Evolutionary conservation across 2,888 invertebrate species (phyloP), one percentile per base, ranked within the genome.

Genomic region (Melanargia galathea): DNA sequence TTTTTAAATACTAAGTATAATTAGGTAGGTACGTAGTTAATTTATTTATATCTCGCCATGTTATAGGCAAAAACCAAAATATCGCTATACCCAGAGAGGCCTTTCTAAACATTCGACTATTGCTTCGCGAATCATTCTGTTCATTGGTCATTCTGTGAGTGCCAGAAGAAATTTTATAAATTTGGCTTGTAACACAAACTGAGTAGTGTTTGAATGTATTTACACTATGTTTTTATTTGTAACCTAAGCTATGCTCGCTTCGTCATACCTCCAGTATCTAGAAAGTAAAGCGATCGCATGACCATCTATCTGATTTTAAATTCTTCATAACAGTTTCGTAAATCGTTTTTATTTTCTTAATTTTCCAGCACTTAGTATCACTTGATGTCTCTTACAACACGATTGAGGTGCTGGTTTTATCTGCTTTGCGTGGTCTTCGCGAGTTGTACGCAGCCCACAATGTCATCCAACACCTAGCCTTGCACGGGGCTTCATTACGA

Each of bases 371-470:
- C 81, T 85, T 97, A 70, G 96, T 95, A 51, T 95, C 96, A 71
- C 83, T 97, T 79, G 97, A 97, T 79, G 94, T 97, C 58, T 96
- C 96, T 70, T 95, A 96, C 86, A 97, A 97, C 79, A 93, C 93
- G 71, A 96, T 97, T 72, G 96, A 96, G 82, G 95, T 95, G 72
- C 87, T 97, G 75, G 96, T 97, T 76, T 92, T 97, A 72, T 94
- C 95, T 58, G 96, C 97, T 2, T 90, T 97, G 59, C 94, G 95
- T 24, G 95, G 95, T 66, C 88, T 97, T 56, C 94, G 96, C 74
- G 94, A 94, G 70, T 87, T 97, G 38, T 94, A 95, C 72, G 97
- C 96, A 75, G 95, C 95, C 26, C 93, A 95, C 80, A 97, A 97
- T 83, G 90, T 93, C 65, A 89, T 97, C 61, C 94, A 94, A 69